These are phyloP conservation scores for Drosophila obscura DNA, from an alignment of 1,140 invertebrate genomes.

Conservation along the genomic window DNA sequence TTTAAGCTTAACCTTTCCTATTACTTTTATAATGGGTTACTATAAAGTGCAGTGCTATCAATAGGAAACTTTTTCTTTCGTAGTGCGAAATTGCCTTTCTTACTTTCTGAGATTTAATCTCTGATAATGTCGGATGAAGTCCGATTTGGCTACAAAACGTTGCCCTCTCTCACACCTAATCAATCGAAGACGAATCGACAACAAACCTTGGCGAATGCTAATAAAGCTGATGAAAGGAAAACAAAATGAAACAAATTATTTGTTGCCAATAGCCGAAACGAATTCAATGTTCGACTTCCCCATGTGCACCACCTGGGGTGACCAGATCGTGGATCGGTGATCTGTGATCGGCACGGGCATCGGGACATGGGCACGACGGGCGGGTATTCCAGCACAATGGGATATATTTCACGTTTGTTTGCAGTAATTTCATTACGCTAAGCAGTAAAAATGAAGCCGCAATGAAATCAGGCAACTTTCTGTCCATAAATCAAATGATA, in stretches of 20 bases:
- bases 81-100: not conserved
- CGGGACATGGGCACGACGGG: not conserved
- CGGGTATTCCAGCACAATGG: conserved; percentile 34
- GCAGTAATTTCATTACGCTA: conserved; percentile 48
- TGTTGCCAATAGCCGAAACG: conserved; percentile 25
- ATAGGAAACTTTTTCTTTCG: not conserved
- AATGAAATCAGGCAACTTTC: not conserved
- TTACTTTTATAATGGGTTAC: too few species aligned
- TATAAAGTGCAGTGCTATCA: too few species aligned
- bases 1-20: too few species aligned
- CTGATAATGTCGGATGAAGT: not conserved
- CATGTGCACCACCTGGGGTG: conserved; percentile 19
- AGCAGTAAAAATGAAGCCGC: conserved; percentile 26
- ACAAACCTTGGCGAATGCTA: conserved; percentile 25
- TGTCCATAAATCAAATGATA: conserved; percentile 46
- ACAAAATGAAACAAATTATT: conserved; percentile 46
- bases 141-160: not conserved
- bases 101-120: not conserved
- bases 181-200: not conserved
- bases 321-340: conserved; percentile 16
- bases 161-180: not conserved
- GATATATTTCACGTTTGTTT: conserved; percentile 44
- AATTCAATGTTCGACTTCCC: conserved; percentile 36
- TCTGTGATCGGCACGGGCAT: conserved; percentile 8
- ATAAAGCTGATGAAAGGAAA: conserved; percentile 30